These are phyloP conservation scores for Tetragnatha montana DNA, from an alignment of 2,888 invertebrate genomes.

Conservation along the genomic window DNA sequence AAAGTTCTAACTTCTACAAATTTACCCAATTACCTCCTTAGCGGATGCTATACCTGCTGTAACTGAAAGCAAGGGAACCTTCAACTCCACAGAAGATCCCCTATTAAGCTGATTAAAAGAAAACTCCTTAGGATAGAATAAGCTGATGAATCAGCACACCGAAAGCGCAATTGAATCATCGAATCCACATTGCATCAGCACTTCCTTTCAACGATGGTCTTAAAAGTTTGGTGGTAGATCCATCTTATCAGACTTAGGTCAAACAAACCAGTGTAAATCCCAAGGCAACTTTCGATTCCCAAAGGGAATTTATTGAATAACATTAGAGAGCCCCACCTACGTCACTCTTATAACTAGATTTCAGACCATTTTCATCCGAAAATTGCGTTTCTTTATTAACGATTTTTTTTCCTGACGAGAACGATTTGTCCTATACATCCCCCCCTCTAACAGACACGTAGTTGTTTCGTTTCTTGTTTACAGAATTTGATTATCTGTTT, in stretches of 20 bases:
- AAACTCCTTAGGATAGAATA: not conserved
- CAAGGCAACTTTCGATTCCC: not conserved
- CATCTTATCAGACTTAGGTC: not conserved
- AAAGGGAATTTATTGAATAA: not conserved
- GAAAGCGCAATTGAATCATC: not conserved
- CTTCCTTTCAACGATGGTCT: not conserved
- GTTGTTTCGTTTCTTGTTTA: too few relatives aligned
- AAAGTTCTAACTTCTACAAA: not conserved
- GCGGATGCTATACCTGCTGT: not conserved
- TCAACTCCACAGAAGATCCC: not conserved
- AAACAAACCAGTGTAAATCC: not conserved
- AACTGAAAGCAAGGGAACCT: not conserved
- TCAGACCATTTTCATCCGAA: not conserved
- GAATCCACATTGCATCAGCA: not conserved
- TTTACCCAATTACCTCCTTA: not conserved
- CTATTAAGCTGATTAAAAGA: not conserved
- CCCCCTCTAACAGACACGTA: too few relatives aligned
- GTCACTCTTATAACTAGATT: not conserved
- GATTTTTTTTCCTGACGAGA: not conserved
- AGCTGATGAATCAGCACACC: not conserved
- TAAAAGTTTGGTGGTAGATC: not conserved
- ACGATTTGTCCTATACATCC: too few relatives aligned
- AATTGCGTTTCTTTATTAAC: not conserved
- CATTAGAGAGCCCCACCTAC: not conserved
- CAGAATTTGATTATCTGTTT: too few relatives aligned